Base-by-base conservation (phyloP, 1,140 invertebrate species). In the Octopus sinensis region DNA sequence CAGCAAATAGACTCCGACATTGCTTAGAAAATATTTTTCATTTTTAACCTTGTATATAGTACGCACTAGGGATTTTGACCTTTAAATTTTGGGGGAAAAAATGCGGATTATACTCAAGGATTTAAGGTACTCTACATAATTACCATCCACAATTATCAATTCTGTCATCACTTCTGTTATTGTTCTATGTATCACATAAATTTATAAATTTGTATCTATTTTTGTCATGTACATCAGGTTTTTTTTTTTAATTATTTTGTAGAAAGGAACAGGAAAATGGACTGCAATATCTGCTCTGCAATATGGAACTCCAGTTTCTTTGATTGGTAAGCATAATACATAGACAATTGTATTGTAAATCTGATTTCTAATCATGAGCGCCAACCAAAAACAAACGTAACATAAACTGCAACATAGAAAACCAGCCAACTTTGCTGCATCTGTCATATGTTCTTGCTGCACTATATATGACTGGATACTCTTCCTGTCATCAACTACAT, bases 201-300 rank as follows among this genome's bases (percentile, higher is more conserved):
- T 43, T 43, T 43, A 43, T 43, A 43, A 10, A 52, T 80, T 10
- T 51, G 17, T 1, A 62, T 9, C 17, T 17, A 62, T 62, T 62
- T 62, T 1, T 12, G 9, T 17, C 56, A 62, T 4, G 56, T 13
- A 6, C 10, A 9, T 71, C 23, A 52, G 12, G n/a, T 71, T 23
- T 80, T 51, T 5, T 73, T 10, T 78, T 52, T 79, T 23, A 2
- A 78, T 73, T 76, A 77, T 51, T 79, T 84, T 86, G 56, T 84
- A 93, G 90, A 99, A 99, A 91, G 98, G 98, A 80, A 99, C 98
- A 0, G 98, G 98, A 71, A 99, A 99, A 90, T 99, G 98, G 98
- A 99, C 98, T 0, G 97, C 96, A 5, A 98, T 99, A 84, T 93
- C 96, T 30, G 96, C 97, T 0, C 92, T 99, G 12, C 97, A 99